Evolutionary conservation across 2,888 invertebrate genomes (phyloP).

Genomic region (Andrena praecox): DNA sequence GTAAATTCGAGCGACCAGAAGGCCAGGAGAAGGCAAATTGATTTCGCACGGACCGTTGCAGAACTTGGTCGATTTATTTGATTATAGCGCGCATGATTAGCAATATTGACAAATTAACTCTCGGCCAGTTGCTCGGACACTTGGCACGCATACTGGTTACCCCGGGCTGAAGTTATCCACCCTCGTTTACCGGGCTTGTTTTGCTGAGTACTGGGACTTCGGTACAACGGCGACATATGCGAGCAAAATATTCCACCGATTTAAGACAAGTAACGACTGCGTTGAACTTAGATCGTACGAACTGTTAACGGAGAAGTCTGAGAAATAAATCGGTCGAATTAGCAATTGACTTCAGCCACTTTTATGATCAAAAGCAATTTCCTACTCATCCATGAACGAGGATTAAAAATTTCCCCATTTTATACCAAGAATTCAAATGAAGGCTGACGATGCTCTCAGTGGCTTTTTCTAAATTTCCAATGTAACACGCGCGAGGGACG

Average conservation of each 20-base stretch:
- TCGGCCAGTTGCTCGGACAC: conserved; percentile 70
- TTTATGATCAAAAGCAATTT: too few relatives aligned
- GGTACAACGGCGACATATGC: neutral
- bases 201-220: conserved; percentile 12
- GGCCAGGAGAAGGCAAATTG: conserved; percentile 74
- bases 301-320: too few relatives aligned
- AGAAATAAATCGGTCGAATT: too few relatives aligned
- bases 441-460: neutral
- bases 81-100: conserved; percentile 78
- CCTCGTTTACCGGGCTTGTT: conserved; percentile 36
- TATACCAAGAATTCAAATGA: neutral
- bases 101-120: conserved; percentile 79
- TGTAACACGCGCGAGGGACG: neutral
- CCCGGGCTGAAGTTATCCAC: conserved; percentile 51
- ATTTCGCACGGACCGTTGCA: conserved; percentile 73
- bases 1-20: conserved; percentile 68
- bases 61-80: conserved; percentile 77
- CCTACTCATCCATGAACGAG: too few relatives aligned
- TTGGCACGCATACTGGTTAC: conserved; percentile 65
- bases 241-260: neutral
- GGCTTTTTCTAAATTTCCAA: neutral
- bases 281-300: neutral
- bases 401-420: neutral
- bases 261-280: neutral
- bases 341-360: too few relatives aligned